Base-by-base conservation (phyloP, 1,140 invertebrate genomes). In the Potamilus streckersoni region DNA sequence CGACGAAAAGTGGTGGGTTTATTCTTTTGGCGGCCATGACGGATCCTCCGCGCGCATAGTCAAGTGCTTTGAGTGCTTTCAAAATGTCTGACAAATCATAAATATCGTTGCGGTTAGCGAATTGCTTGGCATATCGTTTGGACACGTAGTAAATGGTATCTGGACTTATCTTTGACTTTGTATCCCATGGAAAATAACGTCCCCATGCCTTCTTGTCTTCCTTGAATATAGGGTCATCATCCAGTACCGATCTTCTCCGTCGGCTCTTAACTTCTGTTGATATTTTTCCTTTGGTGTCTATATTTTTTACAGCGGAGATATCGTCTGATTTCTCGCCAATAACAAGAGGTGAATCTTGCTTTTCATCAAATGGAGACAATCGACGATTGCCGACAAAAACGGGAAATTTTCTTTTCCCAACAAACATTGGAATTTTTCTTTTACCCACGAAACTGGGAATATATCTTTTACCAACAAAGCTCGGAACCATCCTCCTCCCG, bases 381-480 rank as follows among this genome's bases (percentile, higher is more conserved):
- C 66, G 60, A 16, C 68, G 27, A 27, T 76, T 75, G 15, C 73
- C 70, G 19, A 75, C 56, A 63, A 76, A 79, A 20, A 63, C 11
- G 11, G 69, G 70, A 38, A 56, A 31, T 16, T 71, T 70, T 58
- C 73, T 61, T 63, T 80, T 76, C 59, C 74, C 78, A 13, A 76
- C 63, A 70, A 77, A 77, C 57, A 60, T 65, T 19, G 71, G 74
- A 12, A 20, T 31, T 23, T 80, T 65, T 19, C 74, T 12, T 67
- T 77, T 77, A 23, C 74, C 79, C 57, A 76, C 63, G 68, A 76
- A 76, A 20, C 19, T 64, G 2, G 78, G 73, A 23, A 16, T 57
- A 19, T 76, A 70, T 59, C 74, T 62, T 59, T 80, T 80, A 49
- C 74, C 71, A 56, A 73, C 27, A 57, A 79, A 79, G 31, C 55